phyloP scores from a whole-genome alignment of 2,113 vertebrate species.

The Thamnophis sirtalis region DNA sequence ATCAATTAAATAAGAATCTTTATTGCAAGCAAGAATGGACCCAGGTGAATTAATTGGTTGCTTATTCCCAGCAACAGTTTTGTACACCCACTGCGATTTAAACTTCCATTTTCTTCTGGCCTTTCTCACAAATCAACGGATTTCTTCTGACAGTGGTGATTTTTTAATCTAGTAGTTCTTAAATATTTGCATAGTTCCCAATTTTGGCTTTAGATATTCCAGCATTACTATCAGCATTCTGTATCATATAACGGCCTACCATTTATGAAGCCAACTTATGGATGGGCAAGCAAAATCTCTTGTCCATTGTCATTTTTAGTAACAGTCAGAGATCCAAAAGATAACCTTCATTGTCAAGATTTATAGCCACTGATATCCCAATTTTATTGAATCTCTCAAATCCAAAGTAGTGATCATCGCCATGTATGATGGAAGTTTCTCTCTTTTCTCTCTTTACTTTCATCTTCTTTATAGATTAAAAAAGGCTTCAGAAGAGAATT shows the following conservation, averaged over 20 bases:
- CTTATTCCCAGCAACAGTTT: background rate
- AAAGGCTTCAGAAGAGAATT: background rate
- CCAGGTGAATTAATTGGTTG: background rate
- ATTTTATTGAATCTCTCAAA: background rate
- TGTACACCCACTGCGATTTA: background rate
- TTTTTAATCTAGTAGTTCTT: background rate
- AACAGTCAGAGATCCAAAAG: background rate
- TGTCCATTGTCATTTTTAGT: background rate
- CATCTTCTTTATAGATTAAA: background rate
- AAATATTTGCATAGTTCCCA: background rate
- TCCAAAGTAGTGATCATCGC: background rate
- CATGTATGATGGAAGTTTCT: background rate
- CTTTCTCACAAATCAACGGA: background rate
- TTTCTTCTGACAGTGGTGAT: background rate
- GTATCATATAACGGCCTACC: background rate
- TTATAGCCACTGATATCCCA: background rate
- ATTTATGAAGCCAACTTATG: background rate
- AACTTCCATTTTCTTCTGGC: background rate
- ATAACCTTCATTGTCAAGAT: background rate
- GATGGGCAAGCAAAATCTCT: background rate
- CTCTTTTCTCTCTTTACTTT: background rate
- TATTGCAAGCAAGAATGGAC: background rate
- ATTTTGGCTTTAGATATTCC: background rate
- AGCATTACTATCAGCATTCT: background rate
- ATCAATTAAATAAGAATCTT: background rate